These are phyloP conservation scores for Strigamia crassipes DNA, from an alignment of 2,888 invertebrate species.

Conservation along the genomic window DNA sequence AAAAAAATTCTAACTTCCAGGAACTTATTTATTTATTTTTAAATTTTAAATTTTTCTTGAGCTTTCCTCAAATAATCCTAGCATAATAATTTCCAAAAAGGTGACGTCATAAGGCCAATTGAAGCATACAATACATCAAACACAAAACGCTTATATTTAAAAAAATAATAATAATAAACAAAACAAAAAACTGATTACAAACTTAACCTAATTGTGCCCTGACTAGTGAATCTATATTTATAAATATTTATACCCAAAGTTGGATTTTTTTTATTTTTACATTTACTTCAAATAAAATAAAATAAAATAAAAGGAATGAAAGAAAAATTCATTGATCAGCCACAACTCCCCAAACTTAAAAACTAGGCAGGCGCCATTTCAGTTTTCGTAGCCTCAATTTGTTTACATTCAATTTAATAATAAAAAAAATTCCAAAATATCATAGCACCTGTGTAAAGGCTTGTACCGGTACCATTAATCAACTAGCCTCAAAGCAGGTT, in stretches of 20 bases:
- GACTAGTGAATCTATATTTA: slow-evolving; percentile 27
- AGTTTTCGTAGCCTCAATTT: not conserved
- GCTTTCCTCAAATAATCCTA: slow-evolving; percentile 15
- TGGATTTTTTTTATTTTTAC: not conserved
- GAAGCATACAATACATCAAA: slow-evolving; percentile 9
- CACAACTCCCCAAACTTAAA: not conserved
- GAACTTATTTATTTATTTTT: slow-evolving; percentile 10
- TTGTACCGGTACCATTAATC: not conserved
- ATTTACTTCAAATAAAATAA: not conserved
- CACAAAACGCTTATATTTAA: not conserved
- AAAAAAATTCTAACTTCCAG: not conserved
- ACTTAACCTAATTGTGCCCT: slow-evolving; percentile 26
- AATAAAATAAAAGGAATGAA: not conserved
- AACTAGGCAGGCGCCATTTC: not conserved
- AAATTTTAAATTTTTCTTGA: not conserved
- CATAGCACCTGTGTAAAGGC: slow-evolving; percentile 5
- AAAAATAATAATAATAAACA: not conserved
- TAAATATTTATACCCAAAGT: slow-evolving; percentile 17
- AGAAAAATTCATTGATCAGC: not conserved
- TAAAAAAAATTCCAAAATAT: not conserved
- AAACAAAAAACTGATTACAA: slow-evolving; percentile 1
- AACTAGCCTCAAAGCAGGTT: not conserved
- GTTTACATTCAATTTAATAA: not conserved
- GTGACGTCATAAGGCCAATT: slow-evolving; percentile 27
- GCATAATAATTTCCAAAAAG: not conserved